These are phyloP conservation scores for Leucoraja erinaceus DNA, from an alignment of 2,113 vertebrate species.

Conservation along the genomic window DNA sequence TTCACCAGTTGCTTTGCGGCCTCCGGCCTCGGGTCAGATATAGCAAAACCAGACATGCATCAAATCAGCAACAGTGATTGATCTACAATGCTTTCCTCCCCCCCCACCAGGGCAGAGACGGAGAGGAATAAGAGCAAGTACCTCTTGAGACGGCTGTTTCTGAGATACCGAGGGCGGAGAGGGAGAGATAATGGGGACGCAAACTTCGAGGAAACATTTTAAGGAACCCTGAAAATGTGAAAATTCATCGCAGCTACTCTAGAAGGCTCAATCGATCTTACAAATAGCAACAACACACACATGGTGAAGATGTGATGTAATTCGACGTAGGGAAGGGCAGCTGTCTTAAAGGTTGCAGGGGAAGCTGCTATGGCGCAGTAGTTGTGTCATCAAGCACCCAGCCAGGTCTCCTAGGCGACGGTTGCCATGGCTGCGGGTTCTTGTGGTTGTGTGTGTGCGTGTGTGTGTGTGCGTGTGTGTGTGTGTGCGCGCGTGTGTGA, in stretches of 20 bases:
- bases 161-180: background rate
- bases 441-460: background rate
- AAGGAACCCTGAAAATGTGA: conserved; percentile 35
- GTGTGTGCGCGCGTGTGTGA: too few species aligned
- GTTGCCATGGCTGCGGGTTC: conserved; percentile 33
- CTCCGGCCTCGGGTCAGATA: background rate
- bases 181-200: background rate
- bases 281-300: background rate
- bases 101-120: background rate
- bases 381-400: conserved; percentile 14
- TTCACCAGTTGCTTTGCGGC: background rate
- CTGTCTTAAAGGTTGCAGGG: background rate
- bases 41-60: too few species aligned
- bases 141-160: conserved; percentile 2
- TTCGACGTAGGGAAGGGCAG: background rate
- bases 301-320: background rate
- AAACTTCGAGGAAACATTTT: conserved; percentile 22
- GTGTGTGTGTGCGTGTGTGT: background rate
- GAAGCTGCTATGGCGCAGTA: conserved; percentile 12
- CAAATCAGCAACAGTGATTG: too few species aligned
- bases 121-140: background rate
- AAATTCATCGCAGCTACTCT: conserved; percentile 29
- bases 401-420: conserved; percentile 21
- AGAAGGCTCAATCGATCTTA: conserved; percentile 25
- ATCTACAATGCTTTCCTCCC: background rate